Evolutionary conservation across 1,140 invertebrate genomes (phyloP).

Genomic region (Halictus rubicundus): DNA sequence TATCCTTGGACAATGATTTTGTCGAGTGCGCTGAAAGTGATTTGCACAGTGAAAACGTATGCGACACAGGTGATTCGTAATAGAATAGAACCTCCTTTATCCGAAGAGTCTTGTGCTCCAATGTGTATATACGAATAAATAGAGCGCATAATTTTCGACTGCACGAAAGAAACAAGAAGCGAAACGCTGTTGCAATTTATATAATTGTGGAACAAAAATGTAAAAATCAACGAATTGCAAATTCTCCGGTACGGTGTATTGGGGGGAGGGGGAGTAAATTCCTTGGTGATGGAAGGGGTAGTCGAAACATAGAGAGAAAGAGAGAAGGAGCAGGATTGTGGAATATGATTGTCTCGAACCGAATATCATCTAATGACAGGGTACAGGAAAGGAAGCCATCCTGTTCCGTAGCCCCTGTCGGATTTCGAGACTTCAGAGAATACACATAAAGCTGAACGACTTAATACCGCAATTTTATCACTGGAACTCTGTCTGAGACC

Average conservation of each 20-base stretch:
- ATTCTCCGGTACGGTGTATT: not conserved
- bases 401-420: slow-evolving; percentile 59
- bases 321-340: slow-evolving; percentile 49
- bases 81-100: not conserved
- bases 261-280: slow-evolving; percentile 40
- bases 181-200: not conserved
- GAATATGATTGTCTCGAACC: slow-evolving; percentile 77
- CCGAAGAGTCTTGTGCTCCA: not conserved
- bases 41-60: not conserved
- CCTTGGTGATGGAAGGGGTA: slow-evolving; percentile 51
- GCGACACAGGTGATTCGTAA: not conserved
- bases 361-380: slow-evolving; percentile 80
- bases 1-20: slow-evolving; percentile 99
- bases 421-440: slow-evolving; percentile 79
- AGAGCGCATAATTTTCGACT: not conserved
- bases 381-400: slow-evolving; percentile 64
- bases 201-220: not conserved
- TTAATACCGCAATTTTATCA: slow-evolving; percentile 82
- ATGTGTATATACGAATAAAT: too few relatives aligned
- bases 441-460: slow-evolving; percentile 81
- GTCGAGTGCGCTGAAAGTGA: slow-evolving; percentile 88
- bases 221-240: not conserved
- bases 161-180: not conserved
- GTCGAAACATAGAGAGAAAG: not conserved
- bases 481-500: slow-evolving; percentile 66